These are phyloP conservation scores for Cossypha dichroa DNA, from an alignment of 2,797 vertebrate genomes.

Conservation along the genomic window DNA sequence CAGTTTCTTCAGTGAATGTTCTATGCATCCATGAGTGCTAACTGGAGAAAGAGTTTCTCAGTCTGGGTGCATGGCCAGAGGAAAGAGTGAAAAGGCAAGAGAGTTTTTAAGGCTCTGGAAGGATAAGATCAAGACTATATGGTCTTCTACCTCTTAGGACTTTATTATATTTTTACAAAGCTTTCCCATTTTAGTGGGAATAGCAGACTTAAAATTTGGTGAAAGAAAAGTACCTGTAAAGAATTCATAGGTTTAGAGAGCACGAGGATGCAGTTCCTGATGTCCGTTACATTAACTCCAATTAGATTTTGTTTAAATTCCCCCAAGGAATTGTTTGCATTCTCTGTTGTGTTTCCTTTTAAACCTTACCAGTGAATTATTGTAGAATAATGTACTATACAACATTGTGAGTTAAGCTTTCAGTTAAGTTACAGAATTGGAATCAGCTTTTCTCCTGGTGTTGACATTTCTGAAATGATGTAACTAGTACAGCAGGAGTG, in stretches of 20 bases:
- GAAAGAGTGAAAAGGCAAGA: neutral
- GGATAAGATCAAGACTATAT: neutral
- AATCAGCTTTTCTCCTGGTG: neutral
- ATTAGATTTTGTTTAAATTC: neutral
- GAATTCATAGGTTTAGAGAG: neutral
- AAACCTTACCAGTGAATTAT: neutral
- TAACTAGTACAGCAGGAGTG: neutral
- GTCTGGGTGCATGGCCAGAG: neutral
- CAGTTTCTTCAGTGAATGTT: neutral
- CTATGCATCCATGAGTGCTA: accelerated
- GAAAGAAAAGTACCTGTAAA: neutral
- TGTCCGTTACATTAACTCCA: neutral
- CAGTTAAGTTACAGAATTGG: neutral
- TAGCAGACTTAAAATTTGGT: neutral
- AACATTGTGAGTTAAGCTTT: neutral
- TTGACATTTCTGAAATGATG: neutral
- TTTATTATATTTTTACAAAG: neutral
- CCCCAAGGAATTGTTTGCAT: neutral
- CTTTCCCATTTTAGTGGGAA: neutral
- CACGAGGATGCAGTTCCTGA: neutral
- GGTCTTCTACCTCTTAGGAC: neutral
- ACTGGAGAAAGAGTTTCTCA: neutral
- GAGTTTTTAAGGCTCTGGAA: neutral
- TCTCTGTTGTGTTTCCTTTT: neutral
- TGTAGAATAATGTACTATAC: neutral